A percentile compares a stretch with the other conserved stretches of the same genome.
phyloP scores from a whole-genome alignment of 23 tunicate species.

The Trididemnum clinides region DNA sequence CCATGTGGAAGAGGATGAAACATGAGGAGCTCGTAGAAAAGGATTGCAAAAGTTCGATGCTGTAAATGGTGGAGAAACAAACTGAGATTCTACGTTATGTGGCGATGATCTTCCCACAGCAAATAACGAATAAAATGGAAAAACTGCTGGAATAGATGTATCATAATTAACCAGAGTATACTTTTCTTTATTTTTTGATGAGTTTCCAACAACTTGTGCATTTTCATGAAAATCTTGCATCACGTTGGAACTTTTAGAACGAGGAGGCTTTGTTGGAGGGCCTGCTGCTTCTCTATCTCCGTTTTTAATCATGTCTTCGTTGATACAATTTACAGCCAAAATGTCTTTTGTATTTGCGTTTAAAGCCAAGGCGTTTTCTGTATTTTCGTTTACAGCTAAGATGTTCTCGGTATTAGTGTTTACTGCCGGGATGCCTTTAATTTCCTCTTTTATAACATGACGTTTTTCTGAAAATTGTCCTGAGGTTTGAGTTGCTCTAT shows the following conservation, averaged over 20 bases:
- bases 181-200: too few relatives aligned
- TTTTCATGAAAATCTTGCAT: neutral
- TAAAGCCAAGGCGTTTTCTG: too few relatives aligned
- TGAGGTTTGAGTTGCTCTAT: too few relatives aligned
- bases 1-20: neutral
- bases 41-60: neutral
- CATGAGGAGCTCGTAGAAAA: neutral
- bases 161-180: too few relatives aligned
- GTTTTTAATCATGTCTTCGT: neutral
- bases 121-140: neutral
- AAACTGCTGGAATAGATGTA: too few relatives aligned
- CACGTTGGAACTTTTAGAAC: constrained; percentile 42
- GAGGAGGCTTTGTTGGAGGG: constrained; percentile 66
- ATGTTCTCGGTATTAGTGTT: too few relatives aligned
- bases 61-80: neutral
- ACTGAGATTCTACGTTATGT: neutral
- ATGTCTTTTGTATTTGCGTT: too few relatives aligned
- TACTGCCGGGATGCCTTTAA: too few relatives aligned
- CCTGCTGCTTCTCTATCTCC: neutral
- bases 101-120: neutral
- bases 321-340: too few relatives aligned
- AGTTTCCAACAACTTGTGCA: neutral
- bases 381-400: too few relatives aligned
- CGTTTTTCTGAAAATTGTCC: too few relatives aligned
- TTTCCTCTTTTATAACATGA: too few relatives aligned